Percentiles rank a stretch among this genome's conserved stretches.
These are phyloP conservation scores for Sphaerodactylus townsendi DNA, from an alignment of 2,113 vertebrate species.

Conservation along the genomic window DNA sequence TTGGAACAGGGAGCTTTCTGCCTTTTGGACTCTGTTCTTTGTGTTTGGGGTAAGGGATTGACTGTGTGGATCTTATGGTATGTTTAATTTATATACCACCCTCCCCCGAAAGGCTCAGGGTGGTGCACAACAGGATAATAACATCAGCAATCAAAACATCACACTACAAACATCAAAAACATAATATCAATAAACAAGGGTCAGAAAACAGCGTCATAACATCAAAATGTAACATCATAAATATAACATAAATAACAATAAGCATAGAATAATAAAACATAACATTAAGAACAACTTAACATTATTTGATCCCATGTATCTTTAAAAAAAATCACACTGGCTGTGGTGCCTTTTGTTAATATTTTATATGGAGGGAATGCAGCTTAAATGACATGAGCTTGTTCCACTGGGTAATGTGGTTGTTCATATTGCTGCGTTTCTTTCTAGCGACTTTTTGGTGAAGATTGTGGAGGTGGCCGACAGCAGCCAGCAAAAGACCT, in stretches of 20 bases:
- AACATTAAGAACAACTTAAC: too few relatives aligned
- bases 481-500: constrained; percentile 91
- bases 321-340: background rate
- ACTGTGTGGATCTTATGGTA: background rate
- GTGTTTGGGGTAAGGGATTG: background rate
- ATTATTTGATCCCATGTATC: too few relatives aligned
- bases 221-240: too few relatives aligned
- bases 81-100: too few relatives aligned
- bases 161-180: too few relatives aligned
- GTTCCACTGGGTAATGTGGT: background rate
- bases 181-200: too few relatives aligned
- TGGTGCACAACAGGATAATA: too few relatives aligned
- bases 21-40: background rate
- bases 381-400: background rate
- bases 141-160: too few relatives aligned
- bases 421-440: background rate
- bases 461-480: constrained; percentile 93
- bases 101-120: too few relatives aligned
- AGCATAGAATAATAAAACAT: too few relatives aligned
- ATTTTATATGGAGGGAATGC: background rate
- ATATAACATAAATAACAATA: too few relatives aligned
- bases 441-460: constrained; percentile 90
- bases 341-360: background rate
- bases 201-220: too few relatives aligned
- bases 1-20: background rate